phyloP scores from a whole-genome alignment of 2,888 invertebrate species.

The Caenorhabditis macrosperma region DNA sequence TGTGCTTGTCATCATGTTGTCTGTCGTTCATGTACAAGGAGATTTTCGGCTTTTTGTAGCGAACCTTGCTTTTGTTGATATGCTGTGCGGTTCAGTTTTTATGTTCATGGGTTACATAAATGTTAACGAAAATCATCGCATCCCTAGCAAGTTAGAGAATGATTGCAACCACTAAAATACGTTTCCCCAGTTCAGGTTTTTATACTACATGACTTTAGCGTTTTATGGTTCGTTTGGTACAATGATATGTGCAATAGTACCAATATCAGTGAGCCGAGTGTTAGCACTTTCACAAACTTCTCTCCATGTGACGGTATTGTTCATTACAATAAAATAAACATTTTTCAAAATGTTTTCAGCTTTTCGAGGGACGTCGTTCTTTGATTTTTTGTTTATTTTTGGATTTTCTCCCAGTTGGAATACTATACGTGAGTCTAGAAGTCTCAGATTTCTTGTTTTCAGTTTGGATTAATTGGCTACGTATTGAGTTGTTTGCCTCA shows the following conservation, averaged over 20 bases:
- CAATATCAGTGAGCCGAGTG: slow-evolving; percentile 71
- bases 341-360: slow-evolving; percentile 52
- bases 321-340: not conserved
- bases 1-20: slow-evolving; percentile 53
- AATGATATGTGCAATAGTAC: slow-evolving; percentile 75
- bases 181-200: slow-evolving; percentile 18
- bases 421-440: slow-evolving; percentile 63
- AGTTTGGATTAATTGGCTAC: not conserved
- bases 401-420: slow-evolving; percentile 68
- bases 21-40: slow-evolving; percentile 61
- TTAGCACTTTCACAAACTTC: slow-evolving; percentile 67
- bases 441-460: not conserved
- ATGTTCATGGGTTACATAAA: slow-evolving; percentile 76
- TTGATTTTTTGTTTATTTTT: slow-evolving; percentile 69
- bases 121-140: slow-evolving; percentile 61
- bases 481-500: too few relatives aligned
- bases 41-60: slow-evolving; percentile 72
- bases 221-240: slow-evolving; percentile 77
- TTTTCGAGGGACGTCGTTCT: slow-evolving; percentile 66
- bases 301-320: slow-evolving; percentile 59
- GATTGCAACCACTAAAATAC: not conserved
- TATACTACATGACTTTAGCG: slow-evolving; percentile 69
- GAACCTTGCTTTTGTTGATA: slow-evolving; percentile 74
- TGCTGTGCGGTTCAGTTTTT: slow-evolving; percentile 70
- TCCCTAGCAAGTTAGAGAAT: slow-evolving; percentile 61